Conservation (phyloP, 1,140 invertebrate genomes). For the Leptoteleia sp. region DNA sequence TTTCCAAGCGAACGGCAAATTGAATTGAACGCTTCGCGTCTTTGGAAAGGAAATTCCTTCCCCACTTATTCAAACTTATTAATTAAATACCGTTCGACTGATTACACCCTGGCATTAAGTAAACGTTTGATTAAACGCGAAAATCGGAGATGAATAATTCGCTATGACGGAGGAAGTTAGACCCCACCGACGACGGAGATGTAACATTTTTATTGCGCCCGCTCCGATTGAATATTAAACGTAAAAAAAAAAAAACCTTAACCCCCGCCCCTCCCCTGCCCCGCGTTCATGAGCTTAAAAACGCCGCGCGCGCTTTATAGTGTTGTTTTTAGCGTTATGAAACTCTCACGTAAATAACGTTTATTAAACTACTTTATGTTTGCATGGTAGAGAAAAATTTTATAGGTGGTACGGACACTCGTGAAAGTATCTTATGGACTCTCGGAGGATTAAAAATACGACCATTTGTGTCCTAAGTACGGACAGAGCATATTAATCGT, state of each 20-base stretch:
- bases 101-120: neutral
- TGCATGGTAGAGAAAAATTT: conserved; percentile 58
- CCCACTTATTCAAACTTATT: conserved; percentile 3
- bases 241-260: conserved; percentile 31
- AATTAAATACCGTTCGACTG: conserved; percentile 4
- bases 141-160: conserved; percentile 1
- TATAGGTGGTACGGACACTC: conserved; percentile 57
- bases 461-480: conserved; percentile 65
- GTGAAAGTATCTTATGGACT: conserved; percentile 64
- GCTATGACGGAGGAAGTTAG: conserved; percentile 5
- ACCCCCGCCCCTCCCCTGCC: too few species aligned
- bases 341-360: conserved; percentile 63
- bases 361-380: conserved; percentile 68
- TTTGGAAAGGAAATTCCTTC: neutral
- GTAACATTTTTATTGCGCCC: conserved; percentile 17
- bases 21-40: neutral
- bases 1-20: neutral
- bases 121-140: conserved; percentile 11
- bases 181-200: conserved; percentile 8
- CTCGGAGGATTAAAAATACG: conserved; percentile 62
- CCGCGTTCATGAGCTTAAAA: conserved; percentile 33
- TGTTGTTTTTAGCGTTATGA: conserved; percentile 58
- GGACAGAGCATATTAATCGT: conserved; percentile 62
- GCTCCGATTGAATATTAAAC: conserved; percentile 49
- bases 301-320: conserved; percentile 37